Evolutionary conservation across 2,797 vertebrate species (phyloP), one percentile per base, ranked within the genome.

Genomic region (Thunnus albacares): DNA sequence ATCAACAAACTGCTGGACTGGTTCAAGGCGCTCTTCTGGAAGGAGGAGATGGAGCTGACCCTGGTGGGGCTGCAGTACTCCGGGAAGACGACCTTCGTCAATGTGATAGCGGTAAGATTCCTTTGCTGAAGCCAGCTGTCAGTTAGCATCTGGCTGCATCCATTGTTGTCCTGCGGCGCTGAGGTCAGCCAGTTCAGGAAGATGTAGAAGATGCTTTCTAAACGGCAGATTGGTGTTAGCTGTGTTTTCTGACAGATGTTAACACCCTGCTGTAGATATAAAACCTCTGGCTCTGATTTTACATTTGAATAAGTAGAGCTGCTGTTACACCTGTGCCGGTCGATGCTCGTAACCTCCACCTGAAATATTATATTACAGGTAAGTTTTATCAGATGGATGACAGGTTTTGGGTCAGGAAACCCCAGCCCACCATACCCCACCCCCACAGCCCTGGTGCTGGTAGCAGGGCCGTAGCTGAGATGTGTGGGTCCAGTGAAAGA

Each of bases 51-150:
- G 97, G 97, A 97, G 94, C 94, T 97, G 80, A 97, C 97, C 56
- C 92, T 97, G 72, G 97, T 97, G 81, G 97, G 97, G 79, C 92
- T 97, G 84, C 97, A 97, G 90, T 97, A 97, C 88, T 97, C 97
- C 11, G 97, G 97, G 61, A 97, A 97, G 89, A 99, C 97, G 75
- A 99, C 98, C 90, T 98, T 99, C 93, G 97, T 99, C 90, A 99
- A 98, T 90, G 98, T 98, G 90, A 99, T 99, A 90, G 98, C 97
- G 96, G 98, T 98, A 90, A 96, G 97, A 7, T 1, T 8, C 8
- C 41, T 22, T 28, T 61, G 75, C 73, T 83, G 67, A 61, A 67
- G 62, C 59, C 80, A 79, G 80, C 80, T 87, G 82, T 78, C 77
- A 71, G 58, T 38, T 83, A 87, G 87, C 88, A 81, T 87, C 88